Conservation (phyloP, 2,797 vertebrate species). For the Sarcophilus harrisii region DNA sequence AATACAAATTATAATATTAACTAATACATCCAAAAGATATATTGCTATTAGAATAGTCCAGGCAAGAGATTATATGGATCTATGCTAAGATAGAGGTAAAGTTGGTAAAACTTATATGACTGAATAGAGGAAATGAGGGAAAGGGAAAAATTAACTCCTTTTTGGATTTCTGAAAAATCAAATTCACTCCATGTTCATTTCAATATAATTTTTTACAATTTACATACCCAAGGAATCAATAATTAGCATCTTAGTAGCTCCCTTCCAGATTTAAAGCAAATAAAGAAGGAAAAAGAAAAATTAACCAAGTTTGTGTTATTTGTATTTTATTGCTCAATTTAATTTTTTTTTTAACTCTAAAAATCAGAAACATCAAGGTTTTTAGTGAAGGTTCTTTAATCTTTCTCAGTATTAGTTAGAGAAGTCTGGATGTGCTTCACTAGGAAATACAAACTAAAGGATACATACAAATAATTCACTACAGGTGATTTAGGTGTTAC, state of each 20-base stretch:
- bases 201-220: neutral
- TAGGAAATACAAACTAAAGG: neutral
- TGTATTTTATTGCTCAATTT: neutral
- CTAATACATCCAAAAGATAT: neutral
- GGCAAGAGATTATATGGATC: neutral
- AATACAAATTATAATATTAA: neutral
- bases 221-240: neutral
- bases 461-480: neutral
- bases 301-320: neutral
- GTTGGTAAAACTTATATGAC: neutral
- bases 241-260: neutral
- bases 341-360: neutral
- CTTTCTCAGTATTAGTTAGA: neutral
- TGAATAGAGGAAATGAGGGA: neutral
- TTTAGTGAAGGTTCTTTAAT: neutral
- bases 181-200: neutral
- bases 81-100: neutral
- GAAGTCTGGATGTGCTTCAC: neutral
- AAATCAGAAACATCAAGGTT: neutral
- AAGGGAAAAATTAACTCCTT: neutral
- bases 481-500: neutral
- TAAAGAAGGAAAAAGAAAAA: neutral
- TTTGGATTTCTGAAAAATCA: neutral
- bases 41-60: neutral
- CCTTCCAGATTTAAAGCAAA: neutral